Percentiles rank a stretch among this genome's conserved stretches.
phyloP scores from a whole-genome alignment of 2,797 vertebrate genomes.

The Bovichtus diacanthus region DNA sequence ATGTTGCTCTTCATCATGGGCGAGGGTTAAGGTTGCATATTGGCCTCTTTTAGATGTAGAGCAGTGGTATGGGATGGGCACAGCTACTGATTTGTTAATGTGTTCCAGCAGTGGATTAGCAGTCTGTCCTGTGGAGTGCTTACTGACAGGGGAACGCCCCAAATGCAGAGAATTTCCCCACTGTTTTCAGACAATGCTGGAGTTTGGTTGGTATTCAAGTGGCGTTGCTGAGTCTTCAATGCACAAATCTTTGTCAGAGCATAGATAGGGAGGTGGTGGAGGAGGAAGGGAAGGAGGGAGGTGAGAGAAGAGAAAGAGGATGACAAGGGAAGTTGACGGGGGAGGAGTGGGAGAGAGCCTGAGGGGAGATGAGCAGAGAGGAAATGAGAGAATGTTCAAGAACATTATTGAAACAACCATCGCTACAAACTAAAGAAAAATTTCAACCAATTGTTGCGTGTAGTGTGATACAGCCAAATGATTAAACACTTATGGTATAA shows the following conservation, averaged over 20 bases:
- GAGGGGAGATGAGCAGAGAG: constrained; percentile 18
- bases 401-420: not conserved
- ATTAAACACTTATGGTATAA: not conserved
- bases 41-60: not conserved
- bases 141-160: not conserved
- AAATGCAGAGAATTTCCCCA: constrained; percentile 18
- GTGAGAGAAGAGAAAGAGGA: constrained; percentile 1
- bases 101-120: not conserved
- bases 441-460: no score
- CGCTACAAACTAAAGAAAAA: not conserved
- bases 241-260: constrained; percentile 43
- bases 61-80: not conserved
- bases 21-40: not conserved
- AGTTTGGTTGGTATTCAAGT: constrained; percentile 48
- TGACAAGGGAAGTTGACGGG: not conserved
- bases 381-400: not conserved
- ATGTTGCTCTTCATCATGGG: not conserved
- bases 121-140: not conserved
- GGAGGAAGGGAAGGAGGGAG: not conserved
- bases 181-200: constrained; percentile 23
- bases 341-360: constrained; percentile 13
- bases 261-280: constrained; percentile 35
- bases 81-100: not conserved
- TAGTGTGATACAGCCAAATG: not conserved
- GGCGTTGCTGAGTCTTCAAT: constrained; percentile 32